A percentile compares a stretch with the other conserved stretches of the same genome.
Evolutionary conservation across 2,797 vertebrate genomes (phyloP).

Genomic region (Pangasius macronema): DNA sequence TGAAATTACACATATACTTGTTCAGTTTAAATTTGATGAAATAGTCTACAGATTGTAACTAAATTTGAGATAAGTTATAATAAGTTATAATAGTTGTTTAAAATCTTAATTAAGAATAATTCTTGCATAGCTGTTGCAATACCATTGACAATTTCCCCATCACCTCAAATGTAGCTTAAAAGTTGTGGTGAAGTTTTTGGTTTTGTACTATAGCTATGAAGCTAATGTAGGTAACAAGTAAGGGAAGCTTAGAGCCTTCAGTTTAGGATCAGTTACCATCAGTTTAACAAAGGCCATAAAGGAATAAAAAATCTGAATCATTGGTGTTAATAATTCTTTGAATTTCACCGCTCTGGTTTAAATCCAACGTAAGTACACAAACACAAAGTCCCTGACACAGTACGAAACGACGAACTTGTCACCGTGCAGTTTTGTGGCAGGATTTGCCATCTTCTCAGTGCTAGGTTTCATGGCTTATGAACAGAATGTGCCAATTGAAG

Average conservation of each 20-base stretch:
- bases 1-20: not conserved
- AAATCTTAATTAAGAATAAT: not conserved
- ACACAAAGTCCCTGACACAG: too few species aligned
- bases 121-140: not conserved
- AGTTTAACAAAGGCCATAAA: not conserved
- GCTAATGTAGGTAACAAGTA: not conserved
- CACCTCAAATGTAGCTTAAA: not conserved
- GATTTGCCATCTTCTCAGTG: slow-evolving; percentile 98
- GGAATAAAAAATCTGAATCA: not conserved
- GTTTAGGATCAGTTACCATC: not conserved
- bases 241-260: not conserved
- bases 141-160: not conserved
- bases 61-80: not conserved
- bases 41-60: not conserved
- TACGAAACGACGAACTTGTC: too few species aligned
- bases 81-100: not conserved
- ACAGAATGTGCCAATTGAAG: slow-evolving; percentile 94
- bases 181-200: not conserved
- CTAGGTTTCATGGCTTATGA: slow-evolving; percentile 98
- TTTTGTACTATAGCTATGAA: not conserved
- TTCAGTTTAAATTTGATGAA: not conserved
- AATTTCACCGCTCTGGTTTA: too few species aligned
- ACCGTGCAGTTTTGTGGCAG: slow-evolving; percentile 96
- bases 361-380: too few species aligned
- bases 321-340: not conserved